A percentile compares a stretch with the other conserved stretches of the same genome.
These are phyloP conservation scores for Poeciliopsis turrubarensis DNA, from an alignment of 2,113 vertebrate species.

Conservation along the genomic window DNA sequence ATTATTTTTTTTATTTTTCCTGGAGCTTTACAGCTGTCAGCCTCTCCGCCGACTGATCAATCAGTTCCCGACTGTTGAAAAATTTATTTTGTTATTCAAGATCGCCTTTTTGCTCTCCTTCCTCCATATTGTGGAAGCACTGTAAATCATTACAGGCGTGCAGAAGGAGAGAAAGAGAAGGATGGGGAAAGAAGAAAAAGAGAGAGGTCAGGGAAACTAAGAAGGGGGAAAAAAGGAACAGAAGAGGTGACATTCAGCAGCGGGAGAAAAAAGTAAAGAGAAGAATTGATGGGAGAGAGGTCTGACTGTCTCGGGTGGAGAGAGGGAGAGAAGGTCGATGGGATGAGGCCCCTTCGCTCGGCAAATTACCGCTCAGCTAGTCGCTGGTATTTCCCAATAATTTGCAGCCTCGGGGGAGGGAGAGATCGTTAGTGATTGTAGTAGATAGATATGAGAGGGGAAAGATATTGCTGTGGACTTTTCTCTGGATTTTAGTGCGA, in stretches of 20 bases:
- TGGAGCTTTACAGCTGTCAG: constrained; percentile 50
- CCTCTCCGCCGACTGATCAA: constrained; percentile 50
- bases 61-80: constrained; percentile 59
- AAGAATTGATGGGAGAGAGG: constrained; percentile 51
- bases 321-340: constrained; percentile 66
- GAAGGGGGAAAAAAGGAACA: constrained; percentile 1
- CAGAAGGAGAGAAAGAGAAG: not conserved
- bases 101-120: not conserved
- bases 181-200: constrained; percentile 8
- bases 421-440: constrained; percentile 62
- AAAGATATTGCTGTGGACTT: constrained; percentile 60
- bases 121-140: constrained; percentile 26
- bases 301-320: constrained; percentile 39
- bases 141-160: constrained; percentile 50
- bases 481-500: constrained; percentile 47
- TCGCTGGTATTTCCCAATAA: constrained; percentile 57
- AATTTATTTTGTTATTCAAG: constrained; percentile 57
- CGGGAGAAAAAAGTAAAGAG: constrained; percentile 39
- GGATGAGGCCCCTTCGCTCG: constrained; percentile 48
- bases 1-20: not conserved
- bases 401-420: constrained; percentile 56
- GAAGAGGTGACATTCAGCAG: constrained; percentile 59
- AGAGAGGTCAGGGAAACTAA: constrained; percentile 25
- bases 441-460: constrained; percentile 62
- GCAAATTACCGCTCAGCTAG: constrained; percentile 66